Base-by-base conservation (phyloP, 2,113 vertebrate genomes). In the Phrynocephalus versicolor region DNA sequence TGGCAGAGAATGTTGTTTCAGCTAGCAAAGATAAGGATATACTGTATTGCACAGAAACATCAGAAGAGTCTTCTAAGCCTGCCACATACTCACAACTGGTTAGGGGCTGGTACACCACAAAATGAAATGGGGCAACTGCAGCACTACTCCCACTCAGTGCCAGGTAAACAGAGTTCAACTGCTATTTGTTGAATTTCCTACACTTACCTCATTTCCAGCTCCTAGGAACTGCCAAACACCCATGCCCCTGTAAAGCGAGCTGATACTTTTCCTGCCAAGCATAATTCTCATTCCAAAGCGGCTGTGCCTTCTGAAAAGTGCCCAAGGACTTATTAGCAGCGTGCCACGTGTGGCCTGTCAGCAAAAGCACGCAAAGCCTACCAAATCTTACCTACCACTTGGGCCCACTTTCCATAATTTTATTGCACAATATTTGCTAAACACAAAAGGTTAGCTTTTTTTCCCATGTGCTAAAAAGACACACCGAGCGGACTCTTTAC, bases 191-290 rank as follows among this genome's bases (percentile, higher is more conserved):
- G 14, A 51, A 25, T 35, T 65, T 39, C 39, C 25, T 33, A 12
- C 13, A 2, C 3, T 7, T 15, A 15, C 8, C 15, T 51, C 12
- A 41, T 57, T 57, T 41, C 35, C 2, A 18, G 23, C 9, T 85
- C 23, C n/a, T 6, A 25, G 35, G n/a, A 33, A 6, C 25, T 41
- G 4, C 13, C 58, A 25, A 51, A 10, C 1, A 8, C 60, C 6
- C 23, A 0, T n/a, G n/a, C n/a, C n/a, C n/a, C n/a, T n/a, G n/a
- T n/a, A n/a, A n/a, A n/a, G n/a, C n/a, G n/a, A n/a, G n/a, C n/a
- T n/a, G n/a, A n/a, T n/a, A n/a, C n/a, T 33, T 2, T 0, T 6
- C 45, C 0, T 12, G 45, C 25, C 13, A 35, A 16, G 6, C 2
- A 3, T 33, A 37, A 3, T 74, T 37, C 18, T 18, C 35, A 6